Evolutionary conservation across 2,797 vertebrate species (phyloP), one percentile per base, ranked within the genome.

Genomic region (Scyliorhinus canicula): DNA sequence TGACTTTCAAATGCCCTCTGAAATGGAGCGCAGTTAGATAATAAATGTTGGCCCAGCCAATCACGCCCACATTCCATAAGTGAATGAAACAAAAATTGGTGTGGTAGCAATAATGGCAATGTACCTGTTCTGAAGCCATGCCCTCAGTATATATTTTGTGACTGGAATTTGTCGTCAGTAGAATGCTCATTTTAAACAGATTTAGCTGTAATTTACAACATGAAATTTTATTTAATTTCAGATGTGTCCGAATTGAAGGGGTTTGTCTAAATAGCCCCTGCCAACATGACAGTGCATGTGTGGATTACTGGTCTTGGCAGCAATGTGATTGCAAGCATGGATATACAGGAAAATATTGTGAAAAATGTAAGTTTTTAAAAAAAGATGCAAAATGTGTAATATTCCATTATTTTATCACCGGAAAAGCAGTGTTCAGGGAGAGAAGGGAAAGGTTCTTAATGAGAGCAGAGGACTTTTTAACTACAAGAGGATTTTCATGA

Each of bases 241-340:
- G 99, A 95, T 99, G 99, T 95, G 98, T 99, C 84, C 98, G 99
- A 96, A 97, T 99, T 77, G 99, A 99, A 97, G 98, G 98, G 0
- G 98, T 98, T 71, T 99, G 99, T 96, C 96, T 96, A 0, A 95
- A 97, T 95, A 98, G 95, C 96, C 98, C 98, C 95, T 99, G 99
- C 96, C 98, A 99, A 95, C 98, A 99, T 0, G 98, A 98, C 24
- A 98, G 98, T 95, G 98, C 98, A 11, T 99, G 99, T 95, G 95
- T 98, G 24, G 99, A 99, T 96, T 98, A 97, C 96, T 99, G 99
- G 99, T 99, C 99, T 0, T 99, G 99, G 99, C 99, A 99, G 96
- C 98, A 99, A 96, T 99, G 99, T 95, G 98, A 96, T 50, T 99
- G 99, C 95, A 96, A 96, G 65, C 98, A 99, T 19, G 99, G 99